Evolutionary conservation across 2,888 invertebrate genomes (phyloP), one percentile per base, ranked within the genome.

Genomic region (Microplitis deprimator): DNA sequence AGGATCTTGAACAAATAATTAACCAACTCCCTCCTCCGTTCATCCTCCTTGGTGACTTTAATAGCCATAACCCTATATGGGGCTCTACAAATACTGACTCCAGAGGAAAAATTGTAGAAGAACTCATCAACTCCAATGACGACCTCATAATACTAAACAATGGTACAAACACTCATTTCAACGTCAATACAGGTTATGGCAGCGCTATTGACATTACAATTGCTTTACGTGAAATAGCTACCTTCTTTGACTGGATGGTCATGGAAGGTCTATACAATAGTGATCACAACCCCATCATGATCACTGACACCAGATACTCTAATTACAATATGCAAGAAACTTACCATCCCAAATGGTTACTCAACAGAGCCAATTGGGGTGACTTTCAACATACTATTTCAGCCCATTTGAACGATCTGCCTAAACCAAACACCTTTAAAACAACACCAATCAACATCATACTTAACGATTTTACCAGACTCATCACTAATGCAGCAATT

Each of bases 1-100:
- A 7, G 2, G 71, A 71, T n/a, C 69, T 82, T 6, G 64, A 79
- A 20, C 39, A 77, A 67, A 17, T 79, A 7, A 73, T 78, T 0
- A 50, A 70, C 17, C 81, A 84, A 77, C 69, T 84, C 8, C 82
- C 83, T 2, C 72, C 76, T 50, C 83, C 83, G 2, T 78, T 77
- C 17, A 68, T 84, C 6, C 75, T 83, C 5, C 40, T 83, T 10
- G 83, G 84, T 6, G 83, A 84, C 62, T 79, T 84, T 6, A 83
- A 82, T 62, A 76, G 78, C 38, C 76, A 82, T 50, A 80, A 82
- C 29, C 38, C 50, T 5, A 7, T 79, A 7, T 81, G 80, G 81
- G 81, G 82, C 1, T 83, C 77, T 0, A 29, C 6, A 0, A 29
- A 40, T 20, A 78, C 77, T 13, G 77, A 81, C 69, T 16, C 68